These are phyloP conservation scores for Oscheius sp. DNA, from an alignment of 1,140 invertebrate genomes.

Conservation along the genomic window DNA sequence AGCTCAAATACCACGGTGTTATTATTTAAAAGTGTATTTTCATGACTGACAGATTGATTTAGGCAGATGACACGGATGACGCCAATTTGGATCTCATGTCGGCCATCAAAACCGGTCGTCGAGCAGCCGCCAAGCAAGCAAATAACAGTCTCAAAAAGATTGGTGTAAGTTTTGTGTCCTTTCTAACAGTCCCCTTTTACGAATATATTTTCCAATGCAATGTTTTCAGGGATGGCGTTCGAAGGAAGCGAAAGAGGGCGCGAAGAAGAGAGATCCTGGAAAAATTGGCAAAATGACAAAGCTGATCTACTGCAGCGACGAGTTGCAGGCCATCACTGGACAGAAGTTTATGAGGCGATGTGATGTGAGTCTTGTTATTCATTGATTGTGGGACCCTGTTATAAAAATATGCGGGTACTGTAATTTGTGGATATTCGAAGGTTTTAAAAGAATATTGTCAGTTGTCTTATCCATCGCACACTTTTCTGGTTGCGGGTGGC, in stretches of 20 bases:
- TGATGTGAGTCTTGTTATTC: conserved; percentile 4
- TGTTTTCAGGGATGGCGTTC: no score
- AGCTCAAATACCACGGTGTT: no score
- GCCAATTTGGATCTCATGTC: background rate
- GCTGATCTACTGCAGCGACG: background rate
- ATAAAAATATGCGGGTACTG: no score
- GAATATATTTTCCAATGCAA: no score
- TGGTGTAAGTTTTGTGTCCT: background rate
- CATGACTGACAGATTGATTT: no score
- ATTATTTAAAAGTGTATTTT: no score
- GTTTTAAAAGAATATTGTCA: no score
- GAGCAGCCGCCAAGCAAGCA: background rate
- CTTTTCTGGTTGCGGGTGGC: no score
- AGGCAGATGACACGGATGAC: background rate
- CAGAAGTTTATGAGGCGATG: conserved; percentile 12
- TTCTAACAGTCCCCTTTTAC: no score
- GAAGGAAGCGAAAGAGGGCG: background rate
- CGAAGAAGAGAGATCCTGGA: background rate
- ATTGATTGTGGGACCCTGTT: no score
- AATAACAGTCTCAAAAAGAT: background rate
- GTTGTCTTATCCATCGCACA: no score
- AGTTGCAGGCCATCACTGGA: conserved; percentile 2
- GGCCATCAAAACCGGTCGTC: background rate
- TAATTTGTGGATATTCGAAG: no score
- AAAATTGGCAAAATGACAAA: background rate